These are phyloP conservation scores for Chelon labrosus DNA, from an alignment of 2,797 vertebrate genomes.

Conservation along the genomic window DNA sequence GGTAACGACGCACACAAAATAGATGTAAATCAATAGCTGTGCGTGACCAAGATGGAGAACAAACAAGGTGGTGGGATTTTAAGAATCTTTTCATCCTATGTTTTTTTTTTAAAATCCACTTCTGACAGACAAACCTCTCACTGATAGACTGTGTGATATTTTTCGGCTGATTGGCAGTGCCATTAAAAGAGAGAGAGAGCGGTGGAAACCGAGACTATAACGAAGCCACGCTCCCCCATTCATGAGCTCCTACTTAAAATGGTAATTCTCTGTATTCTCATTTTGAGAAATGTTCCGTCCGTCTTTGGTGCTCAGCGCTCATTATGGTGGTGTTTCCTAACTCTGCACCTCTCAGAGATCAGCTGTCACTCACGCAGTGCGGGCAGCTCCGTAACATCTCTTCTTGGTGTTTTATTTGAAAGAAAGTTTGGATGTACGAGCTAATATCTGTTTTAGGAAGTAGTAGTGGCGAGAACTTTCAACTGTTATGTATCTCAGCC, in stretches of 20 bases:
- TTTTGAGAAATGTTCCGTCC: conserved; percentile 49
- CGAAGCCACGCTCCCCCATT: conserved; percentile 54
- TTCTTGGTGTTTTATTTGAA: conserved; percentile 22
- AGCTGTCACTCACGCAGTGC: conserved; percentile 55
- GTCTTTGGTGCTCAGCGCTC: conserved; percentile 53
- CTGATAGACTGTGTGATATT: too few species aligned
- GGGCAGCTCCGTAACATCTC: conserved; percentile 31
- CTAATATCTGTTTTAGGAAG: too few species aligned
- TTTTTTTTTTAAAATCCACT: too few species aligned
- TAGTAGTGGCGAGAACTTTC: background rate
- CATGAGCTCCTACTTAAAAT: conserved; percentile 54
- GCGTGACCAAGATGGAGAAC: too few species aligned
- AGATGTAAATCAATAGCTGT: too few species aligned
- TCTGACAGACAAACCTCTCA: too few species aligned
- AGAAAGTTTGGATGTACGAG: background rate
- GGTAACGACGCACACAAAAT: too few species aligned
- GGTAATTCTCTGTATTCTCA: conserved; percentile 51
- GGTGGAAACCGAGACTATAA: conserved; percentile 24
- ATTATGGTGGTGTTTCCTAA: conserved; percentile 40
- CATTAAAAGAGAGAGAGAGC: conserved; percentile 4
- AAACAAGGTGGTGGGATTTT: too few species aligned
- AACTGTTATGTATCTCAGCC: conserved; percentile 24
- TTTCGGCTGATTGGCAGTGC: background rate
- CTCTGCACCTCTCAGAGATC: conserved; percentile 38
- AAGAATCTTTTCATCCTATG: too few species aligned